These are phyloP conservation scores for Cataglyphis rosenhaueri DNA, from an alignment of 2,888 invertebrate species.

Conservation along the genomic window DNA sequence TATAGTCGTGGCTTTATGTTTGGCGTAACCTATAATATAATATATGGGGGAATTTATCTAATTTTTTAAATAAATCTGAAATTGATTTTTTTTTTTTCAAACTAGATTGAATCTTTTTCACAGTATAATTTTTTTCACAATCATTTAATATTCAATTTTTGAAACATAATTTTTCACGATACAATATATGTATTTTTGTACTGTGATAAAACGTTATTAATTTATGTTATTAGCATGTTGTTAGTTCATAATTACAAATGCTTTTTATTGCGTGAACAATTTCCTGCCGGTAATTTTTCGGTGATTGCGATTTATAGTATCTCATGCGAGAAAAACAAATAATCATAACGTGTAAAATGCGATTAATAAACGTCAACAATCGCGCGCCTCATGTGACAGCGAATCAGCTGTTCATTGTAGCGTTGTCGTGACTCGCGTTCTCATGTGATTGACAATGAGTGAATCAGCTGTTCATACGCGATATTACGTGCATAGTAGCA, in stretches of 20 bases:
- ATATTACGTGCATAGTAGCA: not conserved
- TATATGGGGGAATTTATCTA: too few species aligned
- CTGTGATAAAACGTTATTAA: not conserved
- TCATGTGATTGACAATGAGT: not conserved
- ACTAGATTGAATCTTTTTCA: not conserved
- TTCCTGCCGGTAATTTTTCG: not conserved
- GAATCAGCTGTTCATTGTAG: not conserved
- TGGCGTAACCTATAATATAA: not conserved
- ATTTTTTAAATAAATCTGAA: not conserved
- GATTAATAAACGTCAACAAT: constrained; percentile 36
- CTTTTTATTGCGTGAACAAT: not conserved
- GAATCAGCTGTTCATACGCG: not conserved
- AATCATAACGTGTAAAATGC: constrained; percentile 27
- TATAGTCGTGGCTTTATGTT: constrained; percentile 7
- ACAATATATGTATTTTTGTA: not conserved
- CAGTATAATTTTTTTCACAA: not conserved
- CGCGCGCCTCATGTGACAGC: not conserved
- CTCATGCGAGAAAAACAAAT: constrained; percentile 7
- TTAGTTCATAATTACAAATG: not conserved
- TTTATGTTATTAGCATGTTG: not conserved
- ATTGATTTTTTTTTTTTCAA: not conserved
- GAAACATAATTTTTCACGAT: not conserved
- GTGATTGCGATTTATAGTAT: not conserved
- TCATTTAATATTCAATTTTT: not conserved
- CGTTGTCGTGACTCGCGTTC: not conserved